A percentile compares a stretch with the other conserved stretches of the same genome.
Evolutionary conservation across 1,140 invertebrate genomes (phyloP).

Genomic region (Holcopasites calliopsidis): DNA sequence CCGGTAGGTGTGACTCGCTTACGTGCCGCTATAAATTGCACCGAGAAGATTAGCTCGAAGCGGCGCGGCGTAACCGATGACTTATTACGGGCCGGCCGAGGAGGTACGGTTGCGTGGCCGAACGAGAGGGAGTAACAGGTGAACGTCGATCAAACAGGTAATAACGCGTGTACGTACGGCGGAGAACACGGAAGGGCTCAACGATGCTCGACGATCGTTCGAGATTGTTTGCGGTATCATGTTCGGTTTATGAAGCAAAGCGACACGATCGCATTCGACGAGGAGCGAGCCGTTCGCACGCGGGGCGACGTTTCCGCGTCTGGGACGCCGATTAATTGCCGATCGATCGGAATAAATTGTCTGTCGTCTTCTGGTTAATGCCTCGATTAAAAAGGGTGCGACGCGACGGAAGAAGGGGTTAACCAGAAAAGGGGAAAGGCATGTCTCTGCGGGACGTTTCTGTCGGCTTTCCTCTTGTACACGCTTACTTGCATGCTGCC

Average conservation of each 20-base stretch:
- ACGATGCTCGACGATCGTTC: conserved; percentile 12
- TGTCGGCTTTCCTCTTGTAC: conserved; percentile 3
- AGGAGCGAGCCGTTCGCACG: not conserved
- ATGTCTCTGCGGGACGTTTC: not conserved
- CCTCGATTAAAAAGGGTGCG: conserved; percentile 65
- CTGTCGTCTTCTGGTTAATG: conserved; percentile 66
- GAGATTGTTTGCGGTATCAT: conserved; percentile 35
- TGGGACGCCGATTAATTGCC: conserved; percentile 62
- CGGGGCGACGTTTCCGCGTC: conserved; percentile 19
- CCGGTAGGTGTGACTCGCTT: not conserved
- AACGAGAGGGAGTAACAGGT: conserved; percentile 33
- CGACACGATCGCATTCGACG: not conserved
- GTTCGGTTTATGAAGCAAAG: conserved; percentile 6
- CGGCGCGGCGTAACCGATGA: conserved; percentile 29
- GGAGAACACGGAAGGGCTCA: not conserved
- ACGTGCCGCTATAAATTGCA: conserved; percentile 27
- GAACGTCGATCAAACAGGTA: conserved; percentile 47
- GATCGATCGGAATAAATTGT: conserved; percentile 72
- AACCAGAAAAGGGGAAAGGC: not conserved
- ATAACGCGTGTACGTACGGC: conserved; percentile 2
- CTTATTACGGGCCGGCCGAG: conserved; percentile 23
- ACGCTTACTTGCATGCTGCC: not conserved
- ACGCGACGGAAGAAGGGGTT: not conserved
- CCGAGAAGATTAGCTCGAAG: conserved; percentile 31
- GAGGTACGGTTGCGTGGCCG: not conserved